These are phyloP conservation scores for Glyptemys insculpta DNA, from an alignment of 2,797 vertebrate genomes.

Conservation along the genomic window DNA sequence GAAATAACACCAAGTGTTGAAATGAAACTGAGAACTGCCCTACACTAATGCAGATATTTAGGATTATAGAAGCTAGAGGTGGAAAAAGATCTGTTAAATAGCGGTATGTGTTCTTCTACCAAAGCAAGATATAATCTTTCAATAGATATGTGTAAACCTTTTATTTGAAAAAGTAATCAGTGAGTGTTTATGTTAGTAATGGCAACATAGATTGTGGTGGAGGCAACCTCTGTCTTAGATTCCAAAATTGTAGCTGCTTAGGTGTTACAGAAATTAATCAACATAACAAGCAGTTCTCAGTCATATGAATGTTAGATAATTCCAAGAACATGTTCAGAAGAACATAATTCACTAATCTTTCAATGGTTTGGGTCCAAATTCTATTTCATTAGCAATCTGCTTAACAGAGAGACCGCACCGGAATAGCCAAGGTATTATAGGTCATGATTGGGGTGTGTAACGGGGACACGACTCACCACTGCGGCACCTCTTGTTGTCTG, in stretches of 20 bases:
- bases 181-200: neutral
- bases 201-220: neutral
- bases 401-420: neutral
- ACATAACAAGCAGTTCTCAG: neutral
- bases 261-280: neutral
- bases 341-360: neutral
- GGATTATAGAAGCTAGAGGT: neutral
- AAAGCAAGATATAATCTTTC: neutral
- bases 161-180: neutral
- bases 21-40: neutral
- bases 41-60: neutral
- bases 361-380: neutral
- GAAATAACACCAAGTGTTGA: neutral
- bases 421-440: neutral
- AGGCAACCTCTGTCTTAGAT: neutral
- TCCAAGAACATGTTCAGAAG: neutral
- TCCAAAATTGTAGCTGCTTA: neutral
- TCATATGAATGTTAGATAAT: neutral
- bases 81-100: neutral
- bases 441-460: neutral
- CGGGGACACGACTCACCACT: too few relatives aligned
- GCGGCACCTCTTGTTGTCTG: too few relatives aligned
- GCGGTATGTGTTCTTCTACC: neutral
- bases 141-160: neutral
- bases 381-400: neutral